Percentiles rank a stretch among this genome's conserved stretches.
phyloP scores from a whole-genome alignment of 64 coral and sea anemone species.

The Orbicella faveolata region DNA sequence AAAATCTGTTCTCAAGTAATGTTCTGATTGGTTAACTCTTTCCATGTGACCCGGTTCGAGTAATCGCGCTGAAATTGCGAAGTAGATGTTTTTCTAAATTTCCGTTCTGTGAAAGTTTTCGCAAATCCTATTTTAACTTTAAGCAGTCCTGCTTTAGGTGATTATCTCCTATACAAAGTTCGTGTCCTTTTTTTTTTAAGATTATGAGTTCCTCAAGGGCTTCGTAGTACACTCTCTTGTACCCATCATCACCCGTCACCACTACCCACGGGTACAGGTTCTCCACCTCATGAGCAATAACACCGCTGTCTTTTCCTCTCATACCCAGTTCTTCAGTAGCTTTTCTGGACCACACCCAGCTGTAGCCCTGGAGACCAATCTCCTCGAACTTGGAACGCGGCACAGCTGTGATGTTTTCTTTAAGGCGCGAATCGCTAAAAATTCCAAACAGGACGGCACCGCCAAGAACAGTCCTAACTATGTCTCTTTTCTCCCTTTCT shows the following conservation, averaged over 20 bases:
- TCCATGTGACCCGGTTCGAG: too few relatives aligned
- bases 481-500: conserved; percentile 18
- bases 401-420: conserved; percentile 40
- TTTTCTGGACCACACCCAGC: conserved; percentile 35
- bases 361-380: conserved; percentile 32
- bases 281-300: conserved; percentile 53
- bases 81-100: too few relatives aligned
- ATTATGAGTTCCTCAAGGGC: neutral
- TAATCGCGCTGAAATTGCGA: too few relatives aligned
- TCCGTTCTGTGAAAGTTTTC: too few relatives aligned
- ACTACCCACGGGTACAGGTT: conserved; percentile 24
- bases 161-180: too few relatives aligned
- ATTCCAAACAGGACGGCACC: neutral
- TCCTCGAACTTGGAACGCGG: conserved; percentile 29
- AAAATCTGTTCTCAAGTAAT: too few relatives aligned
- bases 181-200: neutral
- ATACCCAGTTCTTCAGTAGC: conserved; percentile 9
- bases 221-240: conserved; percentile 36
- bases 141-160: too few relatives aligned
- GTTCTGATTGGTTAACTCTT: too few relatives aligned
- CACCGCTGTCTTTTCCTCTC: conserved; percentile 9
- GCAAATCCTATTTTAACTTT: too few relatives aligned
- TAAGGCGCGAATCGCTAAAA: conserved; percentile 29
- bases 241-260: neutral
- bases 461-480: neutral